Evolutionary conservation across 2,113 vertebrate genomes (phyloP), one percentile per base, ranked within the genome.

Genomic region (Argyrosomus japonicus): DNA sequence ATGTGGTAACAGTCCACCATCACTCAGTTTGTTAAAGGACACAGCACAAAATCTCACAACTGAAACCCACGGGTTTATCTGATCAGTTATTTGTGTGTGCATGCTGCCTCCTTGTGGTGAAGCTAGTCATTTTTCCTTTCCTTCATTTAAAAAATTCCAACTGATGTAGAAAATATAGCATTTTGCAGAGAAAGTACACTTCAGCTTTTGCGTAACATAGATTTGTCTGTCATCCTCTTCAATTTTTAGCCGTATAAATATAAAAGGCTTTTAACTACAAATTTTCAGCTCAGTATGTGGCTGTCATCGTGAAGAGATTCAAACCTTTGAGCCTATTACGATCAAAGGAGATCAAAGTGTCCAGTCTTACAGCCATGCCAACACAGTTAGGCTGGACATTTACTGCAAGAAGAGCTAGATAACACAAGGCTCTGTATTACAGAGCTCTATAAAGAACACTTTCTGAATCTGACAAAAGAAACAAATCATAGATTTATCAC

Each of bases 91-190:
- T 51, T 67, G 75, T 88, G 81, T 60, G 88, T 32, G 47, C 40
- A 58, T 40, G 71, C 88, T 89, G 90, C 88, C 93, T 65, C 81
- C 91, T 54, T 65, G 87, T 91, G 93, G 91, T 21, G 1, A 29
- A 23, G 14, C 10, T n/a, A 11, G 1, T 9, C 17, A 6, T 12
- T 40, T 36, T 15, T 5, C 1, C 4, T 47, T 61, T 27, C 6
- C 36, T 9, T 7, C 36, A 9, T 40, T 45, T 58, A 25, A 13
- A 13, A 57, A 27, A 8, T 2, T 10, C 3, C 8, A 32, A 13
- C 10, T 40, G 57, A 32, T 40, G 54, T 6, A 25, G 48, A 25
- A 12, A 45, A 29, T 17, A 56, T 3, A 17, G 9, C 50, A 6
- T 54, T 51, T n/a, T 47, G 36, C 29, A 71, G 25, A 23, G n/a